Conservation (phyloP, 2,113 vertebrate species). For the Burhinus oedicnemus region DNA sequence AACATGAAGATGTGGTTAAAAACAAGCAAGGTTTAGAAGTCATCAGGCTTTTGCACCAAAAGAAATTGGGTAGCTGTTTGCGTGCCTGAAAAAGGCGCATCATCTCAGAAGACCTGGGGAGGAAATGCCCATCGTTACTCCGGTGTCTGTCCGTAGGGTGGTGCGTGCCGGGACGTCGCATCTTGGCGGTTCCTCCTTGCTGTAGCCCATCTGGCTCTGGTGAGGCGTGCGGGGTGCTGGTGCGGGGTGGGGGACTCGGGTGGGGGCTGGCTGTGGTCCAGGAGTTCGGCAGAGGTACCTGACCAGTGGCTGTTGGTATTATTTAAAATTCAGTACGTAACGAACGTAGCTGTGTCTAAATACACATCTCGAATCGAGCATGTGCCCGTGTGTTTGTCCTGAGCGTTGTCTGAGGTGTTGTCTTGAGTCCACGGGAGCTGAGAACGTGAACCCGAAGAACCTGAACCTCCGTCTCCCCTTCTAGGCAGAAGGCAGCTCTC, state of each 20-base stretch:
- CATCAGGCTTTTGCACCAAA: background rate
- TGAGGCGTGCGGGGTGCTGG: accelerated
- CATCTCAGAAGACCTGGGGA: accelerated
- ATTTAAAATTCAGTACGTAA: accelerated
- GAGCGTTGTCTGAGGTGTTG: background rate
- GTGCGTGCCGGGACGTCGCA: accelerated
- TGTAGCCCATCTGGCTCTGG: accelerated
- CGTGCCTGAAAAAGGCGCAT: background rate
- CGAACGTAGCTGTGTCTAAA: background rate
- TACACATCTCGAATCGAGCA: accelerated
- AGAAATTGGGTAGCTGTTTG: background rate
- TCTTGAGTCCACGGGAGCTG: background rate
- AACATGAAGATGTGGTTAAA: background rate
- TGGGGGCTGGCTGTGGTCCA: accelerated
- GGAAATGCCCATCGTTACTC: accelerated
- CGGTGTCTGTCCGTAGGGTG: accelerated
- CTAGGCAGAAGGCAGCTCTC: background rate
- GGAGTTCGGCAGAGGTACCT: background rate
- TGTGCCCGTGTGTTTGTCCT: accelerated
- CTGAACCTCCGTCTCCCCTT: background rate
- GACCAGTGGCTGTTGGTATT: background rate
- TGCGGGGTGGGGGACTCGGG: accelerated
- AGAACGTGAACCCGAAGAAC: background rate
- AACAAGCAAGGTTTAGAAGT: background rate
- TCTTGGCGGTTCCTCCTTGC: accelerated